phyloP scores from a whole-genome alignment of 2,888 invertebrate species.

The Athalia cordata region DNA sequence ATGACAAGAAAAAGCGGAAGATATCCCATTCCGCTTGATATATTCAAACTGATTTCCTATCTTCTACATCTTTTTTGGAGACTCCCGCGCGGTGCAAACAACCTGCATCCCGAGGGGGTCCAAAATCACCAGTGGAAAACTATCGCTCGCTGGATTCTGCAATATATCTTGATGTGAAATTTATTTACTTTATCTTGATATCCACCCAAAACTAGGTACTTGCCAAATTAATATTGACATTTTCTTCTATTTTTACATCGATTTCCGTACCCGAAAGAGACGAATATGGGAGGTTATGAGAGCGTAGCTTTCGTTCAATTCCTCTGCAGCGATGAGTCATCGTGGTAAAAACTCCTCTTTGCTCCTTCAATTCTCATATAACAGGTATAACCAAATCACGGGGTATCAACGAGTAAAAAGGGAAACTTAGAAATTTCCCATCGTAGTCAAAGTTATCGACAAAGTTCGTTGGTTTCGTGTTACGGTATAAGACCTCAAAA shows the following conservation, averaged over 20 bases:
- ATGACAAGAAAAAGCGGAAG: background rate
- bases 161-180: constrained; percentile 7
- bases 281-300: constrained; percentile 17
- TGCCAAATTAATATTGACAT: background rate
- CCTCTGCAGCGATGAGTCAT: background rate
- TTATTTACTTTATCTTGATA: background rate
- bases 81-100: constrained; percentile 15
- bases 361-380: background rate
- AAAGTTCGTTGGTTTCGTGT: background rate
- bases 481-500: background rate
- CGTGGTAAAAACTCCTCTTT: background rate
- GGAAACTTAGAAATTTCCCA: background rate
- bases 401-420: background rate
- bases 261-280: constrained; percentile 25
- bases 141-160: too few relatives aligned
- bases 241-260: constrained; percentile 18
- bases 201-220: background rate
- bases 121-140: background rate
- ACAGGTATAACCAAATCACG: background rate
- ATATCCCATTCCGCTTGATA: constrained; percentile 38
- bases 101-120: background rate
- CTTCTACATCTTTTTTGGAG: constrained; percentile 35
- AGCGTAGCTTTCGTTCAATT: constrained; percentile 10
- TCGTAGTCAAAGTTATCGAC: constrained; percentile 13
- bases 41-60: constrained; percentile 44